A percentile compares a stretch with the other conserved stretches of the same genome.
Evolutionary conservation across 2,113 vertebrate species (phyloP).

Genomic region (Sigmodon hispidus): DNA sequence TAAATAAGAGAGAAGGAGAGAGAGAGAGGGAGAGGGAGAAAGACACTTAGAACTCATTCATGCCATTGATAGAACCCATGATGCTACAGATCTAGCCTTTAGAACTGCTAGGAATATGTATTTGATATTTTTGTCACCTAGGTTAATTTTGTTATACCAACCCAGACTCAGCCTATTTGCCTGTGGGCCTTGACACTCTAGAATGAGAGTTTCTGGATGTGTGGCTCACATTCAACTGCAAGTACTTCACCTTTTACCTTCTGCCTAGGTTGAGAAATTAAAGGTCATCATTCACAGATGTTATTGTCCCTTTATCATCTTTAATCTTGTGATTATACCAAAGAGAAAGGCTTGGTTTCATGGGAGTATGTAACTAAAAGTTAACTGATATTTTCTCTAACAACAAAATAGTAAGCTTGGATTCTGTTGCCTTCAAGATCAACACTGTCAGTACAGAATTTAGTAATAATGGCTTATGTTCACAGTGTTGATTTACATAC

Average conservation of each 20-base stretch:
- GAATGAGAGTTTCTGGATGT: neutral
- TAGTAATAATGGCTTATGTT: neutral
- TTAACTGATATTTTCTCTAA: neutral
- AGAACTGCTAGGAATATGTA: neutral
- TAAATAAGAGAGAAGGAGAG: neutral
- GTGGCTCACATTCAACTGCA: neutral
- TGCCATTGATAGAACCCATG: neutral
- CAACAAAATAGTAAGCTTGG: neutral
- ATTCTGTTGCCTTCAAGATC: neutral
- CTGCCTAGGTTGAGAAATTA: neutral
- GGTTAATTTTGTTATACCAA: neutral
- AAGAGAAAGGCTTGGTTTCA: neutral
- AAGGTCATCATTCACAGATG: neutral
- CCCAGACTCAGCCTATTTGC: neutral
- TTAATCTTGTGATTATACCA: neutral
- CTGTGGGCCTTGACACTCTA: too few relatives aligned
- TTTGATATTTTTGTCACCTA: neutral
- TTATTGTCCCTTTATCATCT: neutral
- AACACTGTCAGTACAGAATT: neutral
- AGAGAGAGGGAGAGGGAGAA: neutral
- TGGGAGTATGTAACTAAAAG: neutral
- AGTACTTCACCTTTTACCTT: neutral
- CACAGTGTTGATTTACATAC: neutral
- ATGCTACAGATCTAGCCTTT: neutral
- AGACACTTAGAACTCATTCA: too few relatives aligned